Percentiles rank a stretch among this genome's conserved stretches.
Evolutionary conservation across 1,140 invertebrate genomes (phyloP).

Genomic region (Calycopis cecrops): DNA sequence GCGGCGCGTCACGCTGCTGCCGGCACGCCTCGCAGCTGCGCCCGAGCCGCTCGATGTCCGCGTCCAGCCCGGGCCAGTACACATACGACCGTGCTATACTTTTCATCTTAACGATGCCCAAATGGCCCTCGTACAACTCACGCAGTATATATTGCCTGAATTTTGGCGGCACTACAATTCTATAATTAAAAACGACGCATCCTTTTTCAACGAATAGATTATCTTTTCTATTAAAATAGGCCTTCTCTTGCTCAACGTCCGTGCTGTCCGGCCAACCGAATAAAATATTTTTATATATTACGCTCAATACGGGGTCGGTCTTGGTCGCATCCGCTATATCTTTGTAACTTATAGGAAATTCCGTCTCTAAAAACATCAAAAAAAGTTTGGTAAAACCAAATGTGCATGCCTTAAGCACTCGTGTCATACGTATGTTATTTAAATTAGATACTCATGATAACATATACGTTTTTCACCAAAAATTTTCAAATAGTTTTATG

Average conservation of each 20-base stretch:
- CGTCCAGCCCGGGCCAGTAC: slow-evolving; percentile 66
- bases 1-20: slow-evolving; percentile 29
- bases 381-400: no score
- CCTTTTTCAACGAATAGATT: slow-evolving; percentile 4
- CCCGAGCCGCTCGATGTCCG: slow-evolving; percentile 43
- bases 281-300: slow-evolving; percentile 28
- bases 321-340: slow-evolving; percentile 21
- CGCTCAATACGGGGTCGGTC: slow-evolving; percentile 23
- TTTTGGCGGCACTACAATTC: no score
- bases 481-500: no score
- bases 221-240: slow-evolving; percentile 26
- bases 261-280: slow-evolving; percentile 29
- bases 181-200: no score
- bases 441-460: no score
- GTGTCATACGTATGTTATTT: no score
- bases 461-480: no score
- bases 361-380: slow-evolving; percentile 1
- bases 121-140: slow-evolving; percentile 58
- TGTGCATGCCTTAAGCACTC: no score
- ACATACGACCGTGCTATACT: slow-evolving; percentile 31
- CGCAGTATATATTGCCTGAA: no score
- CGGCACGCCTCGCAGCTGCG: slow-evolving; percentile 35
- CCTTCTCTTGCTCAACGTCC: slow-evolving; percentile 19
- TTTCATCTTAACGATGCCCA: slow-evolving; percentile 49
- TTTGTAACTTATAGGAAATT: slow-evolving; percentile 21